Evolutionary conservation across 2,888 invertebrate species (phyloP), one percentile per base, ranked within the genome.

Genomic region (Chirona hameri): DNA sequence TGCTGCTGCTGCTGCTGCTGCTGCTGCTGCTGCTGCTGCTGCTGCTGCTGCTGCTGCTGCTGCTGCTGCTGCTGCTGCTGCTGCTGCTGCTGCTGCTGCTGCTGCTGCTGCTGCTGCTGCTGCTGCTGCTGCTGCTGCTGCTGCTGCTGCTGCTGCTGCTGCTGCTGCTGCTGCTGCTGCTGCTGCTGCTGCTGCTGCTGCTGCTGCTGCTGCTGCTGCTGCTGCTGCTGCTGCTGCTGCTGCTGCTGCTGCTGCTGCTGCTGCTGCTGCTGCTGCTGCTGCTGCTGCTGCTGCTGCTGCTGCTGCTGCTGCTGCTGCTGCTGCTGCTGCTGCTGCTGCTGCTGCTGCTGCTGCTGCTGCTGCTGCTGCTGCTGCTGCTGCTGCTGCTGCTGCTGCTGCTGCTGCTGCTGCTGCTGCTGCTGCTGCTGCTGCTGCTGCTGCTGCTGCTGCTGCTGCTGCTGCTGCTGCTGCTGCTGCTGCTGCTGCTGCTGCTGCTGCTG

Each of bases 181-280:
- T 76, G 79, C 79, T 15, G 79, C 79, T 24, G 24, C 79, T 76
- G 24, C 79, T 15, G 12, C 12, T 76, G 24, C 24, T 76, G 24
- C 79, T 15, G 79, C 79, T 76, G 79, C 79, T 39, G 24, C 79
- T 15, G 79, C 14, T 76, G 79, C 79, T 76, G 79, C 79, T 76
- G 24, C 79, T 12, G 79, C 24, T 76, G 79, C 24, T 15, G 12
- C 24, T 24, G 79, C 79, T 76, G 24, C 79, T 76, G 14, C 24
- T 24, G 79, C 24, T 76, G 14, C 12, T 39, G 14, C 79, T 15
- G 79, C 79, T 76, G 79, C 79, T 15, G 79, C 79, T 24, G 24
- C 79, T 76, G 24, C 79, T 15, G 12, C 12, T 76, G 24, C 24
- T 76, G 24, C 79, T 15, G 79, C 79, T 76, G 79, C 79, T 39